Evolutionary conservation across 2,113 vertebrate species (phyloP).

Genomic region (Asarcornis scutulata): DNA sequence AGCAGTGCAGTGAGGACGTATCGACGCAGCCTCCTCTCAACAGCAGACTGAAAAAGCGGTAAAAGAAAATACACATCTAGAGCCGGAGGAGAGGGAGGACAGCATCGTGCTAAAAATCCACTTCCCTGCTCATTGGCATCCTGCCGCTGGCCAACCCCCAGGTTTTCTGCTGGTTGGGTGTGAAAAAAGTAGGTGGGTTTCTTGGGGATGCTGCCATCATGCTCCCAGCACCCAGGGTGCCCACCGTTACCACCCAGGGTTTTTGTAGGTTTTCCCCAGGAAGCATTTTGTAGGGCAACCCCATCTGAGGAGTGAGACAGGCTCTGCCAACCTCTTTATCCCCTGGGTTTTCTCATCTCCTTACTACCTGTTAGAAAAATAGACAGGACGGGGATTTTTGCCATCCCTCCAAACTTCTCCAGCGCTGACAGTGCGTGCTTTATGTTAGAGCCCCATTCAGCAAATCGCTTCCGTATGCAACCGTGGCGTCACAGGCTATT

Average conservation of each 20-base stretch:
- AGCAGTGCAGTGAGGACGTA: too few relatives aligned
- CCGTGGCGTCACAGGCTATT: neutral
- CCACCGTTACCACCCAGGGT: accelerated
- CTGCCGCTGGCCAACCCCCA: neutral
- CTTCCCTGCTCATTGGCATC: neutral
- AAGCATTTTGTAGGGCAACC: neutral
- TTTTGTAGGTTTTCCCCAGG: neutral
- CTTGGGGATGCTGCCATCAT: accelerated
- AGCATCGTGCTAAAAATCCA: neutral
- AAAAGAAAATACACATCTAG: neutral
- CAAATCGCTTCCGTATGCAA: neutral
- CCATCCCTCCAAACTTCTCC: neutral
- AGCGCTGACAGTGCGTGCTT: neutral
- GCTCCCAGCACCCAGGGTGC: neutral
- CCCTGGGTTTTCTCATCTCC: neutral
- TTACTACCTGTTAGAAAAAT: accelerated
- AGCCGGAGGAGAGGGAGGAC: neutral
- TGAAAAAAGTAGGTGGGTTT: neutral
- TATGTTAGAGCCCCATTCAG: neutral
- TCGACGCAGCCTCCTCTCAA: neutral
- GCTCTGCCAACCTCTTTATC: neutral
- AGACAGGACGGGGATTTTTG: neutral
- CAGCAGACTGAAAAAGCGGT: neutral
- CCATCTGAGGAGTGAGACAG: accelerated
- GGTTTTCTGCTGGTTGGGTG: neutral